Percentiles rank a stretch among this genome's conserved stretches.
Conservation (phyloP, 2,888 invertebrate species). For the Tetragnatha montana region DNA sequence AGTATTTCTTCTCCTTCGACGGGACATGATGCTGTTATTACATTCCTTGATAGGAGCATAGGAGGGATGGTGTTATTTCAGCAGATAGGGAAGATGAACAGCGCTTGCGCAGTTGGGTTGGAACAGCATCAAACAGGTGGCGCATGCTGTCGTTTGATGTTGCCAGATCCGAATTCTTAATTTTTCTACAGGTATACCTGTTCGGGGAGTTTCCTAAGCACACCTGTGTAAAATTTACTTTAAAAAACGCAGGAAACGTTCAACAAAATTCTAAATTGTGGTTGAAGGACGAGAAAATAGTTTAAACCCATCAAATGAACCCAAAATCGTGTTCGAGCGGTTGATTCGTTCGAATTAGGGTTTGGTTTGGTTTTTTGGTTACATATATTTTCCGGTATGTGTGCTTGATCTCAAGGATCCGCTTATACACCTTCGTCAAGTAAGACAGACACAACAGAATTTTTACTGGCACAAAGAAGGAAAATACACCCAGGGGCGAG, state of each 20-base stretch:
- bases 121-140: conserved; percentile 67
- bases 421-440: no score
- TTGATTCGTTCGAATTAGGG: no score
- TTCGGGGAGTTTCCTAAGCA: background rate
- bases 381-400: no score
- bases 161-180: conserved; percentile 40
- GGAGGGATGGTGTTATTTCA: conserved; percentile 44
- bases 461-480: no score
- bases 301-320: no score
- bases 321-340: no score
- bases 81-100: conserved; percentile 60
- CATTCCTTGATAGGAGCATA: conserved; percentile 55
- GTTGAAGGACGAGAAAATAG: no score
- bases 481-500: no score
- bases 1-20: conserved; percentile 38
- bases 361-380: no score
- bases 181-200: conserved; percentile 17
- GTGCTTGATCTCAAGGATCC: no score
- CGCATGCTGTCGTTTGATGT: conserved; percentile 48
- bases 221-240: conserved; percentile 5
- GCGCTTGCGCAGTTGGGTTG: conserved; percentile 49
- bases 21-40: conserved; percentile 51
- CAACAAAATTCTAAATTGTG: background rate
- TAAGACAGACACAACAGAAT: no score
- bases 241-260: background rate